phyloP scores from a whole-genome alignment of 2,888 invertebrate genomes.

The Auanema freiburgensis region DNA sequence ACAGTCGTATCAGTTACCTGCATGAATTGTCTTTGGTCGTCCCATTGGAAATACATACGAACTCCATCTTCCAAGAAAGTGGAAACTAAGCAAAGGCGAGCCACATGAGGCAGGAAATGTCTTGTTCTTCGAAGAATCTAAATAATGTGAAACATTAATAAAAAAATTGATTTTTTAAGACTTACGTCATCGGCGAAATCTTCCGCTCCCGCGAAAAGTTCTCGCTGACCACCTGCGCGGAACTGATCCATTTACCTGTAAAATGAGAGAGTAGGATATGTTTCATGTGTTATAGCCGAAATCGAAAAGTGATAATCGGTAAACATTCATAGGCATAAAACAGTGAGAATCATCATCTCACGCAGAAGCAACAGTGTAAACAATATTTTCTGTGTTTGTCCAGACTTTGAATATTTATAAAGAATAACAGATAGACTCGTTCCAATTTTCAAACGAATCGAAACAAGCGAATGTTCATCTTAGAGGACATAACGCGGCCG shows the following conservation, averaged over 20 bases:
- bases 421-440: no score
- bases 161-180: constrained; percentile 1
- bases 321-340: no score
- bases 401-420: no score
- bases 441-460: no score
- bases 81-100: constrained; percentile 91
- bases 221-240: constrained; percentile 40
- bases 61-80: constrained; percentile 99
- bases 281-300: no score
- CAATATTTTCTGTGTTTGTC: no score
- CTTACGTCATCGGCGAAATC: constrained; percentile 61
- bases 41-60: constrained; percentile 93
- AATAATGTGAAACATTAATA: constrained; percentile 11
- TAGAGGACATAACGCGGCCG: no score
- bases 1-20: constrained; percentile 21
- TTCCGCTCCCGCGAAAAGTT: constrained; percentile 53
- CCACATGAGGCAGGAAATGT: constrained; percentile 85
- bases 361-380: no score
- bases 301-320: no score
- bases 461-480: no score
- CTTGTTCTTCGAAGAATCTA: constrained; percentile 64
- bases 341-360: no score
- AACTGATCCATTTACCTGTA: constrained; percentile 44
- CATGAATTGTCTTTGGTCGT: constrained; percentile 66
- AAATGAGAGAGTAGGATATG: no score